These are phyloP conservation scores for Cololabis saira DNA, from an alignment of 2,113 vertebrate genomes.

Conservation along the genomic window DNA sequence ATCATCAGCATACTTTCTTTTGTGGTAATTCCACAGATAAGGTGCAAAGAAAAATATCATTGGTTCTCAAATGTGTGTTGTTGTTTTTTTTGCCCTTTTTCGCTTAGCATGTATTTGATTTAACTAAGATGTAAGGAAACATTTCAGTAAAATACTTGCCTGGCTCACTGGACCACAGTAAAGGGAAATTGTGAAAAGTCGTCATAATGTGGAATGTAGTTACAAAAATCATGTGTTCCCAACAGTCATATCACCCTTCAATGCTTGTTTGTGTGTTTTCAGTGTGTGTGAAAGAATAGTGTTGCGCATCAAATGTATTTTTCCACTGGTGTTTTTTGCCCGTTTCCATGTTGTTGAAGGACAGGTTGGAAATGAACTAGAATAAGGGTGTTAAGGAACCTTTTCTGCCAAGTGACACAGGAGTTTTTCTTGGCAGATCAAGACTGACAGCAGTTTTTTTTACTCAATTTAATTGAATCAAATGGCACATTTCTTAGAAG, in stretches of 20 bases:
- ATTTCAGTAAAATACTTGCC: background rate
- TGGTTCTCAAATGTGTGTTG: background rate
- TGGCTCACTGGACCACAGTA: background rate
- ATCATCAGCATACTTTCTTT: background rate
- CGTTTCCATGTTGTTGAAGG: constrained; percentile 50
- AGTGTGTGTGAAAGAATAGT: constrained; percentile 22
- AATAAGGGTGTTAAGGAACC: constrained; percentile 49
- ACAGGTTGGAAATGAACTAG: constrained; percentile 43
- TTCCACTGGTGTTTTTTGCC: constrained; percentile 17
- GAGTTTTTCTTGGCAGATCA: constrained; percentile 21
- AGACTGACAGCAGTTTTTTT: constrained; percentile 38
- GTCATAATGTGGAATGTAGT: background rate
- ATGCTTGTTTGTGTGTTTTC: background rate
- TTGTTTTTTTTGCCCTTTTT: background rate
- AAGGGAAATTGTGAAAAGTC: background rate
- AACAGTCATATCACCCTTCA: background rate
- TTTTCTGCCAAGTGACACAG: constrained; percentile 18
- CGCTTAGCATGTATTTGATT: no score
- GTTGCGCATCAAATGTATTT: constrained; percentile 40
- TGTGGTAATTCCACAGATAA: background rate
- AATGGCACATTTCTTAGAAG: constrained; percentile 1
- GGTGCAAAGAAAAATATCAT: background rate
- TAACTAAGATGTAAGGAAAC: background rate
- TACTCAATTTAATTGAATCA: constrained; percentile 23
- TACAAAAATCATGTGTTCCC: background rate